Evolutionary conservation across 2,113 vertebrate genomes (phyloP).

Genomic region (Petroica traversi): DNA sequence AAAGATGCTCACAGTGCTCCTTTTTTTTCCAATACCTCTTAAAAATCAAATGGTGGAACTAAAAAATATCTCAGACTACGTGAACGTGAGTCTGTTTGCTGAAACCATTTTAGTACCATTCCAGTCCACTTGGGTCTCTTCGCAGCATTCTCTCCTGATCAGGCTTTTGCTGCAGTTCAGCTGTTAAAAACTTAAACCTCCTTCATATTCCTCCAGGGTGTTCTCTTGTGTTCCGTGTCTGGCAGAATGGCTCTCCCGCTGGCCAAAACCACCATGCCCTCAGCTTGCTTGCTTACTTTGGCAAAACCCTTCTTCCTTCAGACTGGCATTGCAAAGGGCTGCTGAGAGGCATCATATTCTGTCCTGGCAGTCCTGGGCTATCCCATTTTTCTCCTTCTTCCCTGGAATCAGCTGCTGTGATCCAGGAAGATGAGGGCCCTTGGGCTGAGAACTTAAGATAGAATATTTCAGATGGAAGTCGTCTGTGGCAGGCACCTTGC

Average conservation of each 20-base stretch:
- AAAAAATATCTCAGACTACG: background rate
- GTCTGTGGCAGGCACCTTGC: background rate
- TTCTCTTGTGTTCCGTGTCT: background rate
- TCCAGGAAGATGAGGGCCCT: background rate
- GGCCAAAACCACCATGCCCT: background rate
- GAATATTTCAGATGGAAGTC: background rate
- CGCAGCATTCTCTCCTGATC: background rate
- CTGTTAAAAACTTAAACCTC: background rate
- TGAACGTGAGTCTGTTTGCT: background rate
- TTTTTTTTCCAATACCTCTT: background rate
- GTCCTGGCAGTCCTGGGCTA: background rate
- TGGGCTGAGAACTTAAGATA: fast-evolving
- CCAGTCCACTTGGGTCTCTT: background rate
- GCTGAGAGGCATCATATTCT: background rate
- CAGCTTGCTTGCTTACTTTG: background rate
- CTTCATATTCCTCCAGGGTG: background rate
- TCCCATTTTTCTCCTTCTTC: background rate
- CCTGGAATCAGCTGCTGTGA: background rate
- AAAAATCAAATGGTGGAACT: background rate
- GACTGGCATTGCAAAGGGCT: background rate
- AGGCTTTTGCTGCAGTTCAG: background rate
- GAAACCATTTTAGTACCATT: background rate
- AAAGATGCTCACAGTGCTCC: background rate
- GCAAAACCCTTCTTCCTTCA: background rate
- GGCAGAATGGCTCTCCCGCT: background rate